Base-by-base conservation (phyloP, 1,140 invertebrate species). In the Psilanteris sp. region DNA sequence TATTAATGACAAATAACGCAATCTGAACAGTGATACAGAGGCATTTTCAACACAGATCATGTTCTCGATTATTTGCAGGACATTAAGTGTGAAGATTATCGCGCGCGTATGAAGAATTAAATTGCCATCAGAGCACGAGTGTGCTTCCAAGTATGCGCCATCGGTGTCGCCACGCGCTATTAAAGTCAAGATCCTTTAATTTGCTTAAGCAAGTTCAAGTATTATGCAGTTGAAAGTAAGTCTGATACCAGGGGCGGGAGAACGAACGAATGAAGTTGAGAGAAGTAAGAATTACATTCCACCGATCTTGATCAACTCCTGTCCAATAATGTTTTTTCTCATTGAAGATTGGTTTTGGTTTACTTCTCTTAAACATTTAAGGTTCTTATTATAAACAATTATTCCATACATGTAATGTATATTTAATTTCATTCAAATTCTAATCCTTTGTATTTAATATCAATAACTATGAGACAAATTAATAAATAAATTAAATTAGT, bases 191-290 rank as follows among this genome's bases (percentile, higher is more conserved):
- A 57, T 37, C 70, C 27, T 75, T 70, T 67, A 59, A 71, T 78
- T 79, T 70, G 50, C 43, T 57, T 77, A 74, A 37, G 46, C 32
- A 48, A 55, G 67, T 52, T 52, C 67, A 55, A 68, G 34, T 66
- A 76, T 52, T 66, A 77, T 77, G 73, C 64, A 76, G 36, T 37
- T 66, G 32, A 79, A 79, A 79, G 77, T 79, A 77, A 79, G 15
- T 37, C 8, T 44, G 9, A 66, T 26, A 11, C 11, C 27, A 26
- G n/a, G 7, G 24, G 29, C 18, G 13, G 37, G 20, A 22, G n/a
- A 37, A 22, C 1, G 8, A 48, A 48, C 29, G 36, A 57, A 11
- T 34, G 29, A 22, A 27, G 3, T 61, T 29, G 13, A 32, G 14
- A 50, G 16, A 46, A 50, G 36, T 10, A 32, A 13, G 32, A 57